These are phyloP conservation scores for Erpobdella octoculata DNA, from an alignment of 2,888 invertebrate species.

Conservation along the genomic window DNA sequence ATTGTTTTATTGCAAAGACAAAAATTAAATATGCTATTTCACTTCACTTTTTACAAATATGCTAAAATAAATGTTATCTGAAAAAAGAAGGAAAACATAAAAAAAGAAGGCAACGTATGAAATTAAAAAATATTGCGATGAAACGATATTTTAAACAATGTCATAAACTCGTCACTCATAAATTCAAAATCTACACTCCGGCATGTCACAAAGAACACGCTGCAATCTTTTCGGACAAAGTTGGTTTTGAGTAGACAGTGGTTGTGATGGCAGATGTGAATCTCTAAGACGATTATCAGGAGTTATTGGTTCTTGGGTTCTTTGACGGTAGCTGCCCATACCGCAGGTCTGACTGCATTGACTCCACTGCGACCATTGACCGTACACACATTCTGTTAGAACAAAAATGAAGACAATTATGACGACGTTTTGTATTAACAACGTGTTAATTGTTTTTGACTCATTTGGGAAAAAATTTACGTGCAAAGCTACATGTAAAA, in stretches of 20 bases:
- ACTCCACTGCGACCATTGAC: constrained; percentile 72
- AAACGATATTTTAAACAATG: background rate
- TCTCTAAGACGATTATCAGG: no score
- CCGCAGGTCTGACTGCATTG: constrained; percentile 75
- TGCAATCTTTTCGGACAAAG: background rate
- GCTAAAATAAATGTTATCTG: no score
- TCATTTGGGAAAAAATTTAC: no score
- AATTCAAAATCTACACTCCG: background rate
- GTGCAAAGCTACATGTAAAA: no score
- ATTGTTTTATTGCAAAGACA: no score
- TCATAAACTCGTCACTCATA: background rate
- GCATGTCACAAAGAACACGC: background rate
- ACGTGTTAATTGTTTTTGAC: no score
- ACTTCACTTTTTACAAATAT: no score
- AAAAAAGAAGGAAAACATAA: no score
- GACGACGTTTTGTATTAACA: no score
- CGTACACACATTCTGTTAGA: constrained; percentile 13
- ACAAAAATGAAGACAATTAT: background rate
- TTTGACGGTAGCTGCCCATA: constrained; percentile 42
- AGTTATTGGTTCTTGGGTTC: constrained; percentile 31
- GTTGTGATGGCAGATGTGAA: background rate
- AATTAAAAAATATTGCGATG: background rate
- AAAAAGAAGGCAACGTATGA: no score
- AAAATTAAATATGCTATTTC: no score
- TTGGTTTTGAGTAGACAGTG: background rate